Evolutionary conservation across 2,797 vertebrate species (phyloP).

Genomic region (Semotilus atromaculatus): DNA sequence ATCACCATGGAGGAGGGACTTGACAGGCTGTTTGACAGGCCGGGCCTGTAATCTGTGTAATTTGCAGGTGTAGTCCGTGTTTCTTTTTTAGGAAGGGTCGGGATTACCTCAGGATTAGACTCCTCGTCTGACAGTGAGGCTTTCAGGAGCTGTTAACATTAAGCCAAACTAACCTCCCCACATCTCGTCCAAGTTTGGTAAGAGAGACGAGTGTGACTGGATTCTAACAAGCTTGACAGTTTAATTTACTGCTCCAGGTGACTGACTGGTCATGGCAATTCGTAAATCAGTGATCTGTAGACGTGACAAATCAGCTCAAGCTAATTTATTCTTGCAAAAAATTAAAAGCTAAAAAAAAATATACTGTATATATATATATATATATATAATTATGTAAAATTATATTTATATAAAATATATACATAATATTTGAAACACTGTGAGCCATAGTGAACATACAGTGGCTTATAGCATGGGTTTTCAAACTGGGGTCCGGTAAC

Average conservation of each 20-base stretch:
- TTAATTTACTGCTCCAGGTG: constrained; percentile 49
- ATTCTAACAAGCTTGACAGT: constrained; percentile 52
- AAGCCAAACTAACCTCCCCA: constrained; percentile 49
- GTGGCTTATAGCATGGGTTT: not conserved
- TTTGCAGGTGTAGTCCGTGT: constrained; percentile 60
- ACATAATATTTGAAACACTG: not conserved
- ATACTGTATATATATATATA: too few relatives aligned
- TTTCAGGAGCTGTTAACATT: constrained; percentile 43
- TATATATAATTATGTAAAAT: not conserved
- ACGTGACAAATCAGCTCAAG: constrained; percentile 22
- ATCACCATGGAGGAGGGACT: constrained; percentile 68
- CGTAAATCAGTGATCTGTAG: constrained; percentile 40
- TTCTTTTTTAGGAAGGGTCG: constrained; percentile 62
- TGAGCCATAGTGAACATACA: not conserved
- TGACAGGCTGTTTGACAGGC: constrained; percentile 38
- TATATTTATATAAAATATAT: not conserved
- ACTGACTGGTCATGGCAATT: constrained; percentile 36
- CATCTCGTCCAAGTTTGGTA: constrained; percentile 25
- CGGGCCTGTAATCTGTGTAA: constrained; percentile 48
- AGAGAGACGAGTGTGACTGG: constrained; percentile 48
- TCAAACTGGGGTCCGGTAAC: too few relatives aligned
- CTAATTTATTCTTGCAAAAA: constrained; percentile 42
- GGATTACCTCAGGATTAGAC: constrained; percentile 74
- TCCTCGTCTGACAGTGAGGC: constrained; percentile 35
- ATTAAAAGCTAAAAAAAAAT: not conserved